Evolutionary conservation across 2,113 vertebrate genomes (phyloP).

Genomic region (Chloebia gouldiae): DNA sequence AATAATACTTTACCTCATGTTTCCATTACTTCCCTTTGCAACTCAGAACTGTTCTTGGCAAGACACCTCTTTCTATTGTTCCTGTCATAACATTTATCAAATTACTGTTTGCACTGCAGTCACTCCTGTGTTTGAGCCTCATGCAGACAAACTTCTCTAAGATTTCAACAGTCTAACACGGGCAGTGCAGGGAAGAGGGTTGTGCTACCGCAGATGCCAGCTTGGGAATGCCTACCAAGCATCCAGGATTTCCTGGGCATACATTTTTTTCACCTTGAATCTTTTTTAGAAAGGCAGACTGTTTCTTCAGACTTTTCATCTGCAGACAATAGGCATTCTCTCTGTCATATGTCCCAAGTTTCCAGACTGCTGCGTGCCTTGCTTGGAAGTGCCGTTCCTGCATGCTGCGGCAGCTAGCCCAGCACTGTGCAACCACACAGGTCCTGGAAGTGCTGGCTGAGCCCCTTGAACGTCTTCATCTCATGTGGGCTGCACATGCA

Average conservation of each 20-base stretch:
- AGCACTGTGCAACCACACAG: not conserved
- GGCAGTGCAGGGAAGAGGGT: not conserved
- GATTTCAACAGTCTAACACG: rapidly evolving
- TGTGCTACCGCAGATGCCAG: not conserved
- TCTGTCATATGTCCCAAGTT: not conserved
- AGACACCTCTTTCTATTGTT: not conserved
- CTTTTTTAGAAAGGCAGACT: not conserved
- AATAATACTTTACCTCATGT: not conserved
- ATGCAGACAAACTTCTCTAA: not conserved
- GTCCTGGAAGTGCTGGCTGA: not conserved
- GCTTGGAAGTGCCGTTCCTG: not conserved
- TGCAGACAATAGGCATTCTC: not conserved
- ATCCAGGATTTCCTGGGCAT: not conserved
- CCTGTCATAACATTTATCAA: not conserved
- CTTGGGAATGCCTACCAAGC: not conserved
- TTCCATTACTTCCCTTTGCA: not conserved
- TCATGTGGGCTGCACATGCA: not conserved
- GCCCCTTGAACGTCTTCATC: not conserved
- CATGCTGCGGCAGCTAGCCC: rapidly evolving
- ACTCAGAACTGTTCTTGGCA: not conserved
- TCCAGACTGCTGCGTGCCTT: not conserved
- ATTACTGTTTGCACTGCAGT: not conserved
- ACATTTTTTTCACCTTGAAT: not conserved
- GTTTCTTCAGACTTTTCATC: not conserved
- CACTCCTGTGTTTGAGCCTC: not conserved